Evolutionary conservation across 64 coral and sea anemone species (phyloP).

Genomic region (Stichodactyla mertensii): DNA sequence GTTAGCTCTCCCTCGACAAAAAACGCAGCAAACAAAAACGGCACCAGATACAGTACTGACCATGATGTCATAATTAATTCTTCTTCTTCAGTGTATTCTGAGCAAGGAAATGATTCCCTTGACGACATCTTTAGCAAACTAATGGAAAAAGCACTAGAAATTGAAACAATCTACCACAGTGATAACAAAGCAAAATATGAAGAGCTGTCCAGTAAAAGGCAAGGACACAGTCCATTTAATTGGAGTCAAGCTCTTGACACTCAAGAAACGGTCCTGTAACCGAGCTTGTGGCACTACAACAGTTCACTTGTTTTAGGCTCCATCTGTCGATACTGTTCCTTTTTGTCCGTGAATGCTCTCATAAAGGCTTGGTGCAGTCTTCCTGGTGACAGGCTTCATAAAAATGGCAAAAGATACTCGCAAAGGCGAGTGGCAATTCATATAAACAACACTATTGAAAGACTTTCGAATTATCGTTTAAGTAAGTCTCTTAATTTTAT

Average conservation of each 20-base stretch:
- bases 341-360: no score
- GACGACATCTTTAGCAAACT: slow-evolving; percentile 9
- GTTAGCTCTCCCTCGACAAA: neutral
- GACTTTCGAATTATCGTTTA: no score
- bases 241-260: neutral
- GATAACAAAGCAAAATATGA: neutral
- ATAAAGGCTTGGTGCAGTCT: no score
- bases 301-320: neutral
- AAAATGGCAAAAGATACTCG: no score
- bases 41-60: no score
- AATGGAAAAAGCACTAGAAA: slow-evolving; percentile 24
- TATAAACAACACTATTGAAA: no score
- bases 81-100: neutral
- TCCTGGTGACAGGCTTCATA: no score
- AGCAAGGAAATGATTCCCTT: neutral
- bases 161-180: neutral
- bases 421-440: no score
- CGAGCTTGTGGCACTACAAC: neutral
- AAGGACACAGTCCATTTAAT: neutral
- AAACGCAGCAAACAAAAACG: neutral
- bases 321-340: no score
- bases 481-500: no score
- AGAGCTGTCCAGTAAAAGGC: neutral
- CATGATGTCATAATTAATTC: neutral
- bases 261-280: slow-evolving; percentile 8